These are phyloP conservation scores for Paralinhomoeus sp. DNA, from an alignment of 2,888 invertebrate species.

Conservation along the genomic window DNA sequence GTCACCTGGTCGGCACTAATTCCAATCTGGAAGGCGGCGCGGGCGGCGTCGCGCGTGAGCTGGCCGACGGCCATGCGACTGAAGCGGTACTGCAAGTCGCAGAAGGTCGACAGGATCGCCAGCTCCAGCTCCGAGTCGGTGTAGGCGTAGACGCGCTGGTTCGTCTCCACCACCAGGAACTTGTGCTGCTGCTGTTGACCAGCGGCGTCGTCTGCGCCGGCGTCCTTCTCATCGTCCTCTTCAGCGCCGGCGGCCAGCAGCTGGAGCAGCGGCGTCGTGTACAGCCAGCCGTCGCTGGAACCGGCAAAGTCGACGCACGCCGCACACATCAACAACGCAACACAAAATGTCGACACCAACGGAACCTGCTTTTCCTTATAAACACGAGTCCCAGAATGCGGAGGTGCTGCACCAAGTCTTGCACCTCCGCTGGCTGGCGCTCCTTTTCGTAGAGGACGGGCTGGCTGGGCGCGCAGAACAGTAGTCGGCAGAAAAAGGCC, in stretches of 20 bases:
- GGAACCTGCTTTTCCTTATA: conserved; percentile 20
- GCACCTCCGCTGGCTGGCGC: conserved; percentile 30
- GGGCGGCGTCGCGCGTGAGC: conserved; percentile 72
- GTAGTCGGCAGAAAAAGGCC: conserved; percentile 10
- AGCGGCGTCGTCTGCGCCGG: conserved; percentile 11
- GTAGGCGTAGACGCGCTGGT: conserved; percentile 82
- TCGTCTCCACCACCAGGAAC: conserved; percentile 83
- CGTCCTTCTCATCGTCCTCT: too few species aligned
- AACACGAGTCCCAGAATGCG: conserved; percentile 91
- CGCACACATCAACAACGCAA: too few species aligned
- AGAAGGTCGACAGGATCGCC: conserved; percentile 70
- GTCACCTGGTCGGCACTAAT: conserved; percentile 6
- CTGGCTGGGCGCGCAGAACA: conserved; percentile 6
- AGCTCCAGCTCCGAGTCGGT: conserved; percentile 60
- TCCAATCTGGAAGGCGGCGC: conserved; percentile 43
- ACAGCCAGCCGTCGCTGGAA: conserved; percentile 13
- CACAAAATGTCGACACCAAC: too few species aligned
- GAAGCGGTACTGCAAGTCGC: conserved; percentile 75
- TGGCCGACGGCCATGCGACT: conserved; percentile 83
- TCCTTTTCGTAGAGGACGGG: background rate
- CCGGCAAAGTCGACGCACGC: too few species aligned
- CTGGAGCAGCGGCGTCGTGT: background rate
- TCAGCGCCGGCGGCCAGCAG: background rate
- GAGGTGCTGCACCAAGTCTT: conserved; percentile 74
- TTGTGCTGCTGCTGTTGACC: conserved; percentile 31